Evolutionary conservation across 1,140 invertebrate species (phyloP).

Genomic region (Bombus superbus): DNA sequence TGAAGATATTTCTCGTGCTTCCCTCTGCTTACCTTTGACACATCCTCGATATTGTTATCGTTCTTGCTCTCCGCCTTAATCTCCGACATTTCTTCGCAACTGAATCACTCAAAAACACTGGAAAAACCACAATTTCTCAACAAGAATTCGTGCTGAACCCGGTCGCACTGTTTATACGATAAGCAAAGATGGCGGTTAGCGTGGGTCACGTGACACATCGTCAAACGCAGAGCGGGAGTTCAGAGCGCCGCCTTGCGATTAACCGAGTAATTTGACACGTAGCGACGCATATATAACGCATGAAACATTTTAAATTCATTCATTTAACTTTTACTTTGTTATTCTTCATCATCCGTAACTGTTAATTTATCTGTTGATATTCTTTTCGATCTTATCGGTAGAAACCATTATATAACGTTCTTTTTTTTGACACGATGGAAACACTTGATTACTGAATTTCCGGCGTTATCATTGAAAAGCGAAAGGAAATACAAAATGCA

Average conservation of each 20-base stretch:
- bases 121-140: conserved; percentile 75
- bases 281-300: conserved; percentile 62
- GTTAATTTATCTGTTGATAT: not conserved
- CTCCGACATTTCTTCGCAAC: conserved; percentile 80
- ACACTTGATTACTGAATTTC: not conserved
- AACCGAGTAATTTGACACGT: conserved; percentile 59
- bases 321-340: conserved; percentile 14
- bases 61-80: conserved; percentile 82
- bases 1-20: conserved; percentile 67
- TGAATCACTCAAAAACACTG: conserved; percentile 80
- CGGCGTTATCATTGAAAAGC: not conserved
- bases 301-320: conserved; percentile 32
- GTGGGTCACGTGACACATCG: conserved; percentile 83
- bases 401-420: too few species aligned
- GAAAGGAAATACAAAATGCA: conserved; percentile 6
- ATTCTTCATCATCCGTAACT: not conserved
- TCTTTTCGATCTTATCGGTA: not conserved
- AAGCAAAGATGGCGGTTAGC: conserved; percentile 84
- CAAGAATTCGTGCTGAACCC: conserved; percentile 76
- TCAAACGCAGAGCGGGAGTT: conserved; percentile 77
- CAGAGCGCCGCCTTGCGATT: conserved; percentile 62
- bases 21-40: conserved; percentile 77
- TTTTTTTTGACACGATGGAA: not conserved
- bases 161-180: conserved; percentile 83
- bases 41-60: conserved; percentile 82